phyloP scores from a whole-genome alignment of 2,113 vertebrate species.

The human (Homo sapiens) region GRCh38 chr6:11315001-11315500 shows the following conservation, averaged over 20 bases:
- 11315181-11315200: neutral
- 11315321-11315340: conserved; percentile 48
- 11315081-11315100: neutral
- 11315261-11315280: conserved; percentile 46
- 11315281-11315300: neutral
- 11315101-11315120: neutral
- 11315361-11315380: conserved; percentile 40
- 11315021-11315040: neutral
- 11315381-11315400: neutral
- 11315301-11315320: conserved; percentile 49
- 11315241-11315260: neutral
- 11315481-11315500: conserved; percentile 28
- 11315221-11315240: conserved; percentile 4
- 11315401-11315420: neutral
- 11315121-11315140: neutral
- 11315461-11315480: conserved; percentile 53
- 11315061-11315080: neutral
- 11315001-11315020: neutral
- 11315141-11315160: neutral
- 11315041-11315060: neutral
- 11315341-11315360: neutral
- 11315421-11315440: conserved; percentile 38
- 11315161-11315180: neutral
- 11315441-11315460: neutral
- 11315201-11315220: neutral